These are phyloP conservation scores for Syngnathus acus DNA, from an alignment of 2,797 vertebrate species.

Conservation along the genomic window DNA sequence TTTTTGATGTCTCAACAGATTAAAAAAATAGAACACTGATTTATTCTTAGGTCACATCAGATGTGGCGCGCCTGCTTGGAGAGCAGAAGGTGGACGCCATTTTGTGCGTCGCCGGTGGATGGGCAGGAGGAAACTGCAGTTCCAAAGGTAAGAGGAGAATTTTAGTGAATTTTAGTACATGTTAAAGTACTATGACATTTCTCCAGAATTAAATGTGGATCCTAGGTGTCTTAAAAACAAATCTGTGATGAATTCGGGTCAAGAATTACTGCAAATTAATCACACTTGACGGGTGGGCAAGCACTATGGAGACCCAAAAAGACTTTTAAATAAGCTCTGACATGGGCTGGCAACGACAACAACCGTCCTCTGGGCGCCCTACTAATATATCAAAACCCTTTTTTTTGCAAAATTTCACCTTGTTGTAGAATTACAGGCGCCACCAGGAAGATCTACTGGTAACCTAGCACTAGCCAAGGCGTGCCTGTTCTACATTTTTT, in stretches of 20 bases:
- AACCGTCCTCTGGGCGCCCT: too few species aligned
- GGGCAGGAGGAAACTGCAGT: slow-evolving; percentile 90
- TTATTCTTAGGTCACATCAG: slow-evolving; percentile 79
- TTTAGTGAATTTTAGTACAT: neutral
- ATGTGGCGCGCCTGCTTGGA: slow-evolving; percentile 79
- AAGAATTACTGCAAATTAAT: neutral
- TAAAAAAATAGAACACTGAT: neutral
- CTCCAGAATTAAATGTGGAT: neutral
- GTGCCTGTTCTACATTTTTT: too few species aligned
- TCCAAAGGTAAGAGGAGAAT: slow-evolving; percentile 81
- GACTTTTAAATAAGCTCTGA: too few species aligned
- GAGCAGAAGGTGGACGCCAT: slow-evolving; percentile 90
- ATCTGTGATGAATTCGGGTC: too few species aligned
- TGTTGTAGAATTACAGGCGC: too few species aligned
- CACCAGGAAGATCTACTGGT: too few species aligned
- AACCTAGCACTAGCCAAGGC: too few species aligned
- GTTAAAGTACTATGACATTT: neutral
- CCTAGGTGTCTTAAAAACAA: neutral
- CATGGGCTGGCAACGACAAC: too few species aligned
- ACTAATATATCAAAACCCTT: too few species aligned
- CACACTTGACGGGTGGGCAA: too few species aligned
- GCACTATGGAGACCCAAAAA: neutral
- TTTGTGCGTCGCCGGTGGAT: slow-evolving; percentile 93
- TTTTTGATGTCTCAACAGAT: neutral
- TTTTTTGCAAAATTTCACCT: too few species aligned